phyloP scores from a whole-genome alignment of 2,797 vertebrate species.

The Huso huso region DNA sequence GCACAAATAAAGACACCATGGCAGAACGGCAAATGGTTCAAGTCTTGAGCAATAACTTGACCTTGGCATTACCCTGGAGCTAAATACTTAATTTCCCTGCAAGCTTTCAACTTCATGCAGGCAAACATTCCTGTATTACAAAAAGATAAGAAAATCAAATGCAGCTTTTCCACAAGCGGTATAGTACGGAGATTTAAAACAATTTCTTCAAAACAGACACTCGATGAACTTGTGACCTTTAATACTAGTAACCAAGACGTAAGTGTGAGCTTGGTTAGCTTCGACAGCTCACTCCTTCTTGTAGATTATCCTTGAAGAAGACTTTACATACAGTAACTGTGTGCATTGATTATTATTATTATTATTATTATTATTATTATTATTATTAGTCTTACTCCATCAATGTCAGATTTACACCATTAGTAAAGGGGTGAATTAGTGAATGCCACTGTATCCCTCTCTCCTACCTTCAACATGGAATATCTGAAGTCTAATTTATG shows the following conservation, averaged over 20 bases:
- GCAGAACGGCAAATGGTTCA: slow-evolving; percentile 17
- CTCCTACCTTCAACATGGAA: no score
- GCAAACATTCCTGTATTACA: neutral
- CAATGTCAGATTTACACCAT: no score
- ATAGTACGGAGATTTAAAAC: neutral
- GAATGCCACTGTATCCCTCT: no score
- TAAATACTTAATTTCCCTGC: neutral
- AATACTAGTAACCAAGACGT: neutral
- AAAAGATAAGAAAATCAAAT: neutral
- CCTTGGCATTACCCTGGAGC: neutral
- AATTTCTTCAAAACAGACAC: neutral
- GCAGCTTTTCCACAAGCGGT: neutral
- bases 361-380: no score
- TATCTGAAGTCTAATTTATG: no score
- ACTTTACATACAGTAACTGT: no score
- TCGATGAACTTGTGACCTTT: neutral
- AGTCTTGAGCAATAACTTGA: slow-evolving; percentile 32
- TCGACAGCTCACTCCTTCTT: no score
- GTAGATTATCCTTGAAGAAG: no score
- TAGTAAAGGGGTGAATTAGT: no score
- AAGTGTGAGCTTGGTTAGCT: neutral
- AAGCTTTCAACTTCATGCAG: neutral
- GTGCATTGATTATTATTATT: no score
- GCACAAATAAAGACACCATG: neutral
- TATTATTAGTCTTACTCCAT: no score